Evolutionary conservation across 35 echinoderm and acorn worm genomes (phyloP), one percentile per base, ranked within the genome.

Genomic region (Hemicentrotus pulcherrimus): DNA sequence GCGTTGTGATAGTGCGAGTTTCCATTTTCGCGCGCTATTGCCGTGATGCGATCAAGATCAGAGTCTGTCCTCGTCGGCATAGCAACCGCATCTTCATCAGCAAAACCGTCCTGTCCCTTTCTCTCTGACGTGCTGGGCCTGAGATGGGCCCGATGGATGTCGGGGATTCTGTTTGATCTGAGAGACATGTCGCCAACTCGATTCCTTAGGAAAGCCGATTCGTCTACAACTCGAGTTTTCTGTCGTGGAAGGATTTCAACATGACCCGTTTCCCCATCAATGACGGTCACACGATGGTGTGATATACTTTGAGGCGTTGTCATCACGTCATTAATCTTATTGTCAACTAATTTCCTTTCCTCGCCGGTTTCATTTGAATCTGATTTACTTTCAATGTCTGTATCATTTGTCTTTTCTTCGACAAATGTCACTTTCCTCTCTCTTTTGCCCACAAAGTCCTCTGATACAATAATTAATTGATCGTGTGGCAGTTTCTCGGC

Each of bases 391-490:
- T 86, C 32, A 9, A 19, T 9, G 32, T 46, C 45, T 92, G 7
- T 22, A 12, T 48, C 91, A 92, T 13, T 31, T 31, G 14, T 92
- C 33, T 52, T 15, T 11, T 92, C 91, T 48, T 93, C 91, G 6
- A 93, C 91, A 93, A 93, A 93, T 31, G 91, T 93, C 30, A 93
- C 91, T 47, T 31, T 93, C 28, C 91, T 93, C 9, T 58, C 91
- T 93, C n/a, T 47, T 14, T 58, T 47, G 11, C 91, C 47, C 0
- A 58, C 48, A 7, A 58, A 93, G 15, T 32, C 41, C 7, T 93
- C 48, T 90, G 12, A 9, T 41, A 2, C 12, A 46, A 30, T 28
- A 46, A 30, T 28, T 45, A 30, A 45, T 8, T 90, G 88, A 45
- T 90, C 9, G 3, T 22, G 19, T 5, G 22, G 65, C 65, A 78